Evolutionary conservation across 2,888 invertebrate genomes (phyloP).

Genomic region (Monoplex corrugatus): DNA sequence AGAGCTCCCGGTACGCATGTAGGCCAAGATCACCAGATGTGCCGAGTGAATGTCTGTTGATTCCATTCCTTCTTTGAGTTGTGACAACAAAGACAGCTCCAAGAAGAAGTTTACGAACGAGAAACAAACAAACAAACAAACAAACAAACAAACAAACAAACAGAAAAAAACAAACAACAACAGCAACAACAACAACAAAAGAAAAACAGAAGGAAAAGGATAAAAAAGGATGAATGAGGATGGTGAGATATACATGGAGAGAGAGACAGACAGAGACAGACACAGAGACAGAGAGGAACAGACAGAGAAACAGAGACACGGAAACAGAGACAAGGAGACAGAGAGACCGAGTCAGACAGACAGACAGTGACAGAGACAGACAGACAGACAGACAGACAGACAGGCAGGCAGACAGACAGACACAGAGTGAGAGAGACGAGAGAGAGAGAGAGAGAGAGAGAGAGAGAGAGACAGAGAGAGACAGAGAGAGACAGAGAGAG

Average conservation of each 20-base stretch:
- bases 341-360: neutral
- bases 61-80: neutral
- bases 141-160: neutral
- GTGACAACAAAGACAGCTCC: neutral
- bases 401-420: neutral
- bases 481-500: too few species aligned
- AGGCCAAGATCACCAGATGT: constrained; percentile 32
- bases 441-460: constrained; percentile 25
- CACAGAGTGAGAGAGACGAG: neutral
- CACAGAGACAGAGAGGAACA: too few species aligned
- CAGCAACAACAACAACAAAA: too few species aligned
- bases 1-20: constrained; percentile 48
- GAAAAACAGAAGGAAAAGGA: too few species aligned
- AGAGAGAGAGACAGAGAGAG: constrained; percentile 21
- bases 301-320: too few species aligned
- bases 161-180: too few species aligned
- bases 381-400: neutral
- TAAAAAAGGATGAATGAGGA: too few species aligned
- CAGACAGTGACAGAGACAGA: neutral
- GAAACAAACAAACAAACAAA: neutral
- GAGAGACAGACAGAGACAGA: too few species aligned
- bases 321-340: too few species aligned
- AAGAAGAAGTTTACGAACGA: too few species aligned
- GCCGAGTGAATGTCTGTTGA: neutral
- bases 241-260: too few species aligned